A percentile compares a stretch with the other conserved stretches of the same genome.
Evolutionary conservation across 2,797 vertebrate species (phyloP).

Genomic region (Balearica regulorum): DNA sequence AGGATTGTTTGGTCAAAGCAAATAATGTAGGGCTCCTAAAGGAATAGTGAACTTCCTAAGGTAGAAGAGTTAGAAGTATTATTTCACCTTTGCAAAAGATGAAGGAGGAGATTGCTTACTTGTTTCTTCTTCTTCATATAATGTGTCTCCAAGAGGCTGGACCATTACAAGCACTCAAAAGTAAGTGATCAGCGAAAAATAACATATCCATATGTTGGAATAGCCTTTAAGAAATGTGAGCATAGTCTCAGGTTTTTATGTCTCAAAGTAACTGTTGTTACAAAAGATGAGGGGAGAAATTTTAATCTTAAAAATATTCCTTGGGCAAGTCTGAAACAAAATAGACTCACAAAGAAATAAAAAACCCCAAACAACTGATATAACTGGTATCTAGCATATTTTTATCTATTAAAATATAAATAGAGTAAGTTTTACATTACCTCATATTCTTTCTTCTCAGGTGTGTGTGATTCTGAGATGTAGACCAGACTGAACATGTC

Average conservation of each 20-base stretch:
- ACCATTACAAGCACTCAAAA: neutral
- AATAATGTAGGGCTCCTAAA: neutral
- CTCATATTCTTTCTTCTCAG: constrained; percentile 11
- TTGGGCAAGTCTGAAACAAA: neutral
- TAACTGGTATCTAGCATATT: neutral
- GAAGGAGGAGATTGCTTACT: neutral
- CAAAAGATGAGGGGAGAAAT: neutral
- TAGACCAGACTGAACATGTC: neutral
- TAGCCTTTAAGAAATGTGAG: neutral
- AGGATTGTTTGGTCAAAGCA: neutral
- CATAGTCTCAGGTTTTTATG: neutral
- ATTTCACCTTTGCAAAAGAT: neutral
- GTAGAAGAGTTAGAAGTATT: neutral
- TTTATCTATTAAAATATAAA: neutral
- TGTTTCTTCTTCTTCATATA: neutral
- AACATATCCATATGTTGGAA: neutral
- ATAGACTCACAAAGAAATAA: neutral
- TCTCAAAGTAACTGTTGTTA: neutral
- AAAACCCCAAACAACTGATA: neutral
- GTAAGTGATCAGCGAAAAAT: neutral
- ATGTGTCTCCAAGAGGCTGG: neutral
- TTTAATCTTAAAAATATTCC: neutral
- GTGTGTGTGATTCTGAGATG: neutral
- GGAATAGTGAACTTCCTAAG: neutral
- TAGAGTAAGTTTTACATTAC: neutral